Conservation (phyloP, 2,113 vertebrate genomes). For the Seriola rivoliana region DNA sequence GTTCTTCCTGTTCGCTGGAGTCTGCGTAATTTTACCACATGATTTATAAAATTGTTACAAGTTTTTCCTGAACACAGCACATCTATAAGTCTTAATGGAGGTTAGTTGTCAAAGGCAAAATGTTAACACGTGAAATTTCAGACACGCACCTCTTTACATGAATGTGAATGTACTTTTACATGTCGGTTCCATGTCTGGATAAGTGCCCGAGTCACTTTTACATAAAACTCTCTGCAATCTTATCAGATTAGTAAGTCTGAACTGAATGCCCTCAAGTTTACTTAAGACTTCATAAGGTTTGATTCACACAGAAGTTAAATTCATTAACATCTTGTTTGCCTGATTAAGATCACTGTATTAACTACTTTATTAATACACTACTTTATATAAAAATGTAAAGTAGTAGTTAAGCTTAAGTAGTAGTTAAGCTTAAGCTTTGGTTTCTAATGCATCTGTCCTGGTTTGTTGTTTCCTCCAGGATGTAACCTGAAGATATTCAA, state of each 20-base stretch:
- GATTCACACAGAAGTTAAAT: not conserved
- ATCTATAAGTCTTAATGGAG: not conserved
- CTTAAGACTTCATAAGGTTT: no score
- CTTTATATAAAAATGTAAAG: no score
- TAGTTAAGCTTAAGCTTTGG: no score
- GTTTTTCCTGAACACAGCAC: not conserved
- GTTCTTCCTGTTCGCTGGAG: conserved; percentile 2
- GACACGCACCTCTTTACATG: not conserved
- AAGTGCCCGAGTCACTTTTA: not conserved
- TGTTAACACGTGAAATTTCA: not conserved
- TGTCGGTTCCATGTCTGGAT: not conserved
- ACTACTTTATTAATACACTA: no score
- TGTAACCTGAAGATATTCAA: conserved; percentile 99
- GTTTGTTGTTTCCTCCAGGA: conserved; percentile 79
- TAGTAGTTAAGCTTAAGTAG: no score
- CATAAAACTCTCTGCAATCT: not conserved
- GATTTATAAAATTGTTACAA: not conserved
- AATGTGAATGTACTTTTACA: not conserved
- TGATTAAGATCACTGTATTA: no score
- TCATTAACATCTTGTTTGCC: not conserved
- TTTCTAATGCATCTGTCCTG: not conserved
- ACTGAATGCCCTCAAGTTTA: not conserved
- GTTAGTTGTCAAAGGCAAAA: not conserved
- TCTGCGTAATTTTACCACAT: conserved; percentile 11
- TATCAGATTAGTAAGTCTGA: not conserved